These are phyloP conservation scores for Octonoba sinensis DNA, from an alignment of 2,888 invertebrate species.

Conservation along the genomic window DNA sequence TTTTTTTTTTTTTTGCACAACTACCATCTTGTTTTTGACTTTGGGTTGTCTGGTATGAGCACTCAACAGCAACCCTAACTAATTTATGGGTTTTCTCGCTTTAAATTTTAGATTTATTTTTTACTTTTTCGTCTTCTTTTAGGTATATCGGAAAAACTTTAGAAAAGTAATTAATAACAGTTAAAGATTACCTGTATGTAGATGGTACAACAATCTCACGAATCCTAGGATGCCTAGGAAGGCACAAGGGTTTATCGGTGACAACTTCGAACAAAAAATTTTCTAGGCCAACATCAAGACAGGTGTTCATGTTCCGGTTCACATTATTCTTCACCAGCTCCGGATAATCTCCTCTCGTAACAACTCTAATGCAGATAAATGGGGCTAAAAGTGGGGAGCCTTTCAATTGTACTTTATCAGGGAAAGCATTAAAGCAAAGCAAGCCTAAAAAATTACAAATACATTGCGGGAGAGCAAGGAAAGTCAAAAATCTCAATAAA, in stretches of 20 bases:
- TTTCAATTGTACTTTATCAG: constrained; percentile 88
- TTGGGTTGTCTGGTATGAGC: too few relatives aligned
- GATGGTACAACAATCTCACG: constrained; percentile 87
- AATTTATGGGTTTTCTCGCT: too few relatives aligned
- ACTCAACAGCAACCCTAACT: too few relatives aligned
- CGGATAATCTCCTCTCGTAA: constrained; percentile 94
- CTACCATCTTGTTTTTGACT: too few relatives aligned
- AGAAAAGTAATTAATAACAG: too few relatives aligned
- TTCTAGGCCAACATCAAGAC: constrained; percentile 89
- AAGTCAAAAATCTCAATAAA: constrained; percentile 82
- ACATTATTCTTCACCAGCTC: constrained; percentile 90
- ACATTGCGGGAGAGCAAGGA: constrained; percentile 88
- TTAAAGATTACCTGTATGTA: constrained; percentile 74
- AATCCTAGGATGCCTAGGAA: constrained; percentile 79
- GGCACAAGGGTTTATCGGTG: constrained; percentile 80
- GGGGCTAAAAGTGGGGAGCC: constrained; percentile 92
- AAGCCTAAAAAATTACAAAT: constrained; percentile 89
- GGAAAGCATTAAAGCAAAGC: constrained; percentile 92
- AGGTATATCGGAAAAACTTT: too few relatives aligned
- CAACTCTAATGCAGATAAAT: constrained; percentile 93
- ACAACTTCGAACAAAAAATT: constrained; percentile 97
- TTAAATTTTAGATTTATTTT: too few relatives aligned
- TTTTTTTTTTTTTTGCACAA: too few relatives aligned
- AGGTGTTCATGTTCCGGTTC: constrained; percentile 86
- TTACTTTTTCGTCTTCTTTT: too few relatives aligned